Evolutionary conservation across 2,113 vertebrate genomes (phyloP), one percentile per base, ranked within the genome.

Genomic region (Cinclus cinclus): DNA sequence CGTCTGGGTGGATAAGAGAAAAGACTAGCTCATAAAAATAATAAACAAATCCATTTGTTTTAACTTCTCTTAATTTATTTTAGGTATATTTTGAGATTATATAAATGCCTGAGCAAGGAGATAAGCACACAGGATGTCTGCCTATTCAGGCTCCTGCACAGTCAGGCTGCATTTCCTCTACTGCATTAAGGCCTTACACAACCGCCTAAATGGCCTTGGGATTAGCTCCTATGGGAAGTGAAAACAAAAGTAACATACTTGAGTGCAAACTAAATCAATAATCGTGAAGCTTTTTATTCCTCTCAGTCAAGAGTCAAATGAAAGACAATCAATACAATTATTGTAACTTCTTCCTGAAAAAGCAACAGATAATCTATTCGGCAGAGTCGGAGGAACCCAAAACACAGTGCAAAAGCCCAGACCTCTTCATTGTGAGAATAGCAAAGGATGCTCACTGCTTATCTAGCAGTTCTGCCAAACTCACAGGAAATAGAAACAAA

Each of bases 231-330:
- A 6, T 84, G 94, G 96, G 95, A 96, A 92, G 89, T 16, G 42
- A 79, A 96, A 95, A 96, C 93, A 96, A 93, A 96, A 97, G 92
- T 95, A 96, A 96, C 95, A 87, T 76, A 80, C 74, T 95, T 44
- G 44, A 91, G 81, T 39, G 67, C 67, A 60, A 62, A 19, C 76
- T 11, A 73, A 88, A 96, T 95, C 95, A 65, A 96, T 92, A 82
- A 74, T 65, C 41, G 70, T 67, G 95, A 96, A 94, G 94, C 64
- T 86, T 77, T 95, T 96, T 96, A 83, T 82, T 76, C 74, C 88
- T 91, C 92, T 95, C 91, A 71, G 85, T 96, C 97, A 97, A 83
- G 93, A 93, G 92, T 96, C 97, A 96, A 95, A 97, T 97, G 91
- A 96, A 96, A 97, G 85, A 59, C 87, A 87, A 92, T 96, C 96